Evolutionary conservation across 1,140 invertebrate genomes (phyloP), one percentile per base, ranked within the genome.

Genomic region (Triops longicaudatus): DNA sequence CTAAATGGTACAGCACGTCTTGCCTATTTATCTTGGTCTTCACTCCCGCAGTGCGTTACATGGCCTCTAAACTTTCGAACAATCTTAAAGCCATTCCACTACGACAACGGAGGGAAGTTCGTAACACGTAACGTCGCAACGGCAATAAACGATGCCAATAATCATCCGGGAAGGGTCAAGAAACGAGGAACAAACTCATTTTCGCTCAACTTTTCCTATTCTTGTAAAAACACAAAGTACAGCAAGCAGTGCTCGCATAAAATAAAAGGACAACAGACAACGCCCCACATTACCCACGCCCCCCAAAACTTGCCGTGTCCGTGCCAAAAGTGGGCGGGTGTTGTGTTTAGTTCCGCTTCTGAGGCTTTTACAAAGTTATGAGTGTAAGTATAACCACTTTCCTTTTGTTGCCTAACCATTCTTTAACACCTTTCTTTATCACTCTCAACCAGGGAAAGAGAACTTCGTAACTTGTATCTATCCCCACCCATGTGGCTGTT

Each of bases 11-110:
- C 50, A 63, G 50, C 50, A 63, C 50, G 50, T 63, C 14, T 22
- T 63, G 50, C 14, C 50, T 63, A 63, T 63, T 63, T 63, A 63
- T 63, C 50, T 63, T 63, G 50, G 50, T 63, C 50, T 37, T 63
- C 50, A 63, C 50, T 63, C 50, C 50, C 50, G 50, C 50, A 22
- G 50, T 63, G 50, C 50, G 50, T 63, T 63, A 63, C 50, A 63
- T 63, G 50, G 50, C 50, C 50, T 63, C 50, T 22, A 63, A 63
- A 63, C 6, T 63, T 17, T 6, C 50, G 10, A 22, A 17, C 50
- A 63, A 63, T 63, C 17, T 14, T n/a, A 63, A 63, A 63, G 50
- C 50, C 50, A 63, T 63, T 17, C 50, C 50, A 63, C 17, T n/a
- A 63, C 50, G 50, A 14, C 2, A 44, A 63, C 14, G 50, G 14